A percentile compares a stretch with the other conserved stretches of the same genome.
Evolutionary conservation across 2,888 invertebrate genomes (phyloP).

Genomic region (Kryphioiulus occultus): DNA sequence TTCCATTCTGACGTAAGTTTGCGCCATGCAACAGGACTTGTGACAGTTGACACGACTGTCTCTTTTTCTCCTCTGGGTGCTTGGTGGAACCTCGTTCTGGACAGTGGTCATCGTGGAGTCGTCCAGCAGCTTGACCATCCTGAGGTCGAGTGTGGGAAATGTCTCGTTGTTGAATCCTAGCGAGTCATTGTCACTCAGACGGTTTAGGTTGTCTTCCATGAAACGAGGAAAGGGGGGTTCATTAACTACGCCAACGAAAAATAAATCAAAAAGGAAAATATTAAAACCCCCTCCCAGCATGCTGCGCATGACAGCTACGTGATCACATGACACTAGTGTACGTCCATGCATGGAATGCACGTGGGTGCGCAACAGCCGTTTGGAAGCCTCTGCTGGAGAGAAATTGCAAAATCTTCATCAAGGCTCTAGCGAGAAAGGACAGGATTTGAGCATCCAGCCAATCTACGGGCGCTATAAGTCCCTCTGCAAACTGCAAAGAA

Average conservation of each 20-base stretch:
- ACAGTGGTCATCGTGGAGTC: background rate
- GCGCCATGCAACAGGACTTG: background rate
- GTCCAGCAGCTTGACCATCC: slow-evolving; percentile 54
- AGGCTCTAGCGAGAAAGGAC: too few relatives aligned
- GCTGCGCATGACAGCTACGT: background rate
- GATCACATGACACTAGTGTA: background rate
- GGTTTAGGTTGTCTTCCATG: slow-evolving; percentile 53
- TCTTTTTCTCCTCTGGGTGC: slow-evolving; percentile 13
- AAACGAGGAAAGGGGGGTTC: slow-evolving; percentile 57
- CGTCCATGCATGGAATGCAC: background rate
- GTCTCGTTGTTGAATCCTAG: slow-evolving; percentile 56
- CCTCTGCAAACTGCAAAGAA: background rate
- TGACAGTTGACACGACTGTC: background rate
- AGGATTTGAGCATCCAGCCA: too few relatives aligned
- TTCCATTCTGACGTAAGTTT: background rate
- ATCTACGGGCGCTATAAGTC: background rate
- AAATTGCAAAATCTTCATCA: background rate
- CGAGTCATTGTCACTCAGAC: slow-evolving; percentile 54
- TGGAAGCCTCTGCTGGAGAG: background rate
- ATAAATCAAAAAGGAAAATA: slow-evolving; percentile 43
- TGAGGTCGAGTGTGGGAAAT: slow-evolving; percentile 56
- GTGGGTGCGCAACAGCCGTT: background rate
- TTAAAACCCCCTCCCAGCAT: slow-evolving; percentile 47
- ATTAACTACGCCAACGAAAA: slow-evolving; percentile 52
- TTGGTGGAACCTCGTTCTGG: background rate